Percentiles rank a stretch among this genome's conserved stretches.
Evolutionary conservation across 2,888 invertebrate species (phyloP).

Genomic region (Sinotaia quadrata): DNA sequence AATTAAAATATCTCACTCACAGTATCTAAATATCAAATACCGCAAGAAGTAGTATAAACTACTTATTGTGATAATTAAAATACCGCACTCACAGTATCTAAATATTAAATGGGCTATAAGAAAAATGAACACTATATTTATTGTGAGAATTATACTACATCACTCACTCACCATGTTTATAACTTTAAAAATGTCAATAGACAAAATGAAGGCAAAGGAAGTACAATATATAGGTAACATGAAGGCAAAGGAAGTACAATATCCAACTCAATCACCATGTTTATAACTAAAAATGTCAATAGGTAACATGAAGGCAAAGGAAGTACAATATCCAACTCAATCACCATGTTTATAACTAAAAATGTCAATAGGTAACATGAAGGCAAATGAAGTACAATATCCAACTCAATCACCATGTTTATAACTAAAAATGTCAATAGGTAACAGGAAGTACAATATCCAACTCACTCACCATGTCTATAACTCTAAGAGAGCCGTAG

Average conservation of each 20-base stretch:
- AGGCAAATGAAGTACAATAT: constrained; percentile 91
- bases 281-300: constrained; percentile 78
- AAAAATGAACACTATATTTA: too few relatives aligned
- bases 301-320: constrained; percentile 93
- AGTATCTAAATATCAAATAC: too few relatives aligned
- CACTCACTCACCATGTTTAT: constrained; percentile 70
- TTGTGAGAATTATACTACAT: too few relatives aligned
- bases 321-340: constrained; percentile 79
- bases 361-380: constrained; percentile 91
- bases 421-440: constrained; percentile 80
- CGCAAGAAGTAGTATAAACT: too few relatives aligned
- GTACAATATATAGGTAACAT: constrained; percentile 96
- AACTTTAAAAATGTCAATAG: constrained; percentile 69
- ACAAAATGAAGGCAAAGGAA: constrained; percentile 93
- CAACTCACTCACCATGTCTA: too few relatives aligned
- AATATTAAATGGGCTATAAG: too few relatives aligned
- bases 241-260: constrained; percentile 91
- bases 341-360: constrained; percentile 71
- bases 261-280: constrained; percentile 71
- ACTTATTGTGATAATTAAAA: too few relatives aligned
- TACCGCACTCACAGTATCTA: too few relatives aligned
- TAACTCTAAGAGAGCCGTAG: too few relatives aligned
- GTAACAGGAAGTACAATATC: constrained; percentile 92
- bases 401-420: constrained; percentile 71
- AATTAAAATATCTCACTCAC: too few relatives aligned